These are phyloP conservation scores for Australoheros facetus DNA, from an alignment of 2,797 vertebrate species.

Conservation along the genomic window DNA sequence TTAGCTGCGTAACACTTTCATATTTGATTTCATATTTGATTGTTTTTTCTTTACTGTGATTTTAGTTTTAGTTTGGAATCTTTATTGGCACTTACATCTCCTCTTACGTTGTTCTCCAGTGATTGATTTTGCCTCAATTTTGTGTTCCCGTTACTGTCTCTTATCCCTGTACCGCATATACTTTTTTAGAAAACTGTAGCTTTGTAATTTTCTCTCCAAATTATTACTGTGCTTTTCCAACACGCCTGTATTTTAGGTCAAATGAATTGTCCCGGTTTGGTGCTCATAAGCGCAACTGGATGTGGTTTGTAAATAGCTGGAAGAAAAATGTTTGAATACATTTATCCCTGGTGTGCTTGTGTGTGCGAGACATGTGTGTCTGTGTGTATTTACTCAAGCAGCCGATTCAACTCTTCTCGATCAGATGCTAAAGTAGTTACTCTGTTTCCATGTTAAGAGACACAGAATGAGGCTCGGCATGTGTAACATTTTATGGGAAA, in stretches of 20 bases:
- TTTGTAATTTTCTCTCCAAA: constrained; percentile 36
- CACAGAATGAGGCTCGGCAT: constrained; percentile 47
- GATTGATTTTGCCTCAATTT: constrained; percentile 8
- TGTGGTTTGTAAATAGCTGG: constrained; percentile 65
- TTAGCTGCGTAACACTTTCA: background rate
- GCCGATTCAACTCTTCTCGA: constrained; percentile 51
- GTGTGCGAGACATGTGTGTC: constrained; percentile 44
- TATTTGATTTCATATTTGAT: background rate
- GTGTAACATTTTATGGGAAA: constrained; percentile 48
- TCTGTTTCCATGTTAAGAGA: constrained; percentile 58
- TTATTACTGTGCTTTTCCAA: constrained; percentile 43
- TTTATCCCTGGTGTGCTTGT: constrained; percentile 37
- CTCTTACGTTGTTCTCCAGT: background rate
- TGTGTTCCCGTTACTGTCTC: background rate
- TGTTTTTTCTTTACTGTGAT: background rate
- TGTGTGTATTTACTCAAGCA: constrained; percentile 62
- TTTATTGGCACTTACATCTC: background rate
- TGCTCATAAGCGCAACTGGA: constrained; percentile 57
- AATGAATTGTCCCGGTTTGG: constrained; percentile 62
- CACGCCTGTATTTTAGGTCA: constrained; percentile 54
- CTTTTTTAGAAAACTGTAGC: constrained; percentile 22
- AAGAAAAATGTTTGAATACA: constrained; percentile 68
- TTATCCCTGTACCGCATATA: constrained; percentile 4
- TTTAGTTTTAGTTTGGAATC: constrained; percentile 3
- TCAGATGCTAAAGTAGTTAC: constrained; percentile 61